Percentiles rank a stretch among this genome's conserved stretches.
phyloP scores from a whole-genome alignment of 2,113 vertebrate genomes.

The Peromyscus polionotus region DNA sequence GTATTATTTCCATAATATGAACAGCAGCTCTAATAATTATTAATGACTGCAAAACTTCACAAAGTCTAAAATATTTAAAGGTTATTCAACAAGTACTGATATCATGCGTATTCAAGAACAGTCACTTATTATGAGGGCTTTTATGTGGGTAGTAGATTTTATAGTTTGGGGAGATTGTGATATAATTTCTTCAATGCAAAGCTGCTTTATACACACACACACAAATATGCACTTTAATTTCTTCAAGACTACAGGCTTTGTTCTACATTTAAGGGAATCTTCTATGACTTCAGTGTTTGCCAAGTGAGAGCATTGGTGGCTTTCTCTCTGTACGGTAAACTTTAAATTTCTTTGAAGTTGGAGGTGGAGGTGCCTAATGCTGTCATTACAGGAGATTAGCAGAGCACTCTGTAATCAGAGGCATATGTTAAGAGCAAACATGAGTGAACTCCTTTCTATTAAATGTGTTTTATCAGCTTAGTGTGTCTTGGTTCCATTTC shows the following conservation, averaged over 20 bases:
- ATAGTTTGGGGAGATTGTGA: neutral
- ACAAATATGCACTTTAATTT: neutral
- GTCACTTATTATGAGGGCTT: neutral
- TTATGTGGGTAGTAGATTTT: neutral
- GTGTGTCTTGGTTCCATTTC: slow-evolving; percentile 50
- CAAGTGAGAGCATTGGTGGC: neutral
- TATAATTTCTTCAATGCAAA: slow-evolving; percentile 1
- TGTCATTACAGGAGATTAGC: slow-evolving; percentile 5
- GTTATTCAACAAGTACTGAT: neutral
- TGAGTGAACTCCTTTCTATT: slow-evolving; percentile 32
- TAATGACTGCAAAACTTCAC: neutral
- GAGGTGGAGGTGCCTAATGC: neutral
- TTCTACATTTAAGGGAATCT: neutral
- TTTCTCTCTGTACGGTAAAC: neutral
- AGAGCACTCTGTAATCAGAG: neutral
- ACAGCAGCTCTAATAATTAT: neutral
- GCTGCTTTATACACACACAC: neutral
- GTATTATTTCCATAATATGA: neutral
- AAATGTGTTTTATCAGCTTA: neutral
- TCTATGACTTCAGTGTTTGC: neutral
- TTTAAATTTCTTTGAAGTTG: slow-evolving; percentile 57
- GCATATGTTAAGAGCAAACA: slow-evolving; percentile 24
- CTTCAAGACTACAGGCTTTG: neutral
- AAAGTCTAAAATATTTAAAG: slow-evolving; percentile 54
- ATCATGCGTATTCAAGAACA: neutral